Conservation (phyloP, 2,888 invertebrate species). For the Phyllotreta cruciferae region DNA sequence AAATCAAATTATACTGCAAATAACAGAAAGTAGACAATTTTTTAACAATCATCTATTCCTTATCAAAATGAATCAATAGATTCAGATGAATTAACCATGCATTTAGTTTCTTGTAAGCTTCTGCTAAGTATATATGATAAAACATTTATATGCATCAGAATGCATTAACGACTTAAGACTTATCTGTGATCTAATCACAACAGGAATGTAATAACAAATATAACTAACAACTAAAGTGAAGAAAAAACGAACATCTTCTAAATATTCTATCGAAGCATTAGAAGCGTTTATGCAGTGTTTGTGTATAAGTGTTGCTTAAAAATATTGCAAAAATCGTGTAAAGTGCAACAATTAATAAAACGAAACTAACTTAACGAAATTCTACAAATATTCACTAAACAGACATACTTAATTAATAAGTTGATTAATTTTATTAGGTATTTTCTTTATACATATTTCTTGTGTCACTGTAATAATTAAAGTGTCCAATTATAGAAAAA, state of each 20-base stretch:
- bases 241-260: constrained; percentile 20
- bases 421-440: not conserved
- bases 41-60: not conserved
- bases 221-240: constrained; percentile 31
- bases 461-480: not conserved
- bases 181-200: constrained; percentile 49
- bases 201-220: constrained; percentile 51
- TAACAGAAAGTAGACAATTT: not conserved
- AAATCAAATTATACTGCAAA: not conserved
- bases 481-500: too few relatives aligned
- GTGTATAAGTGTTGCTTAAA: constrained; percentile 13
- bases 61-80: too few relatives aligned
- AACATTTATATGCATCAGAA: constrained; percentile 50
- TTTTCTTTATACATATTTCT: not conserved
- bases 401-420: not conserved
- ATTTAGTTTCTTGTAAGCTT: constrained; percentile 17
- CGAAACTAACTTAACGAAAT: not conserved
- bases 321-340: constrained; percentile 14
- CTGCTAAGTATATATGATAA: constrained; percentile 36
- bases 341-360: constrained; percentile 11
- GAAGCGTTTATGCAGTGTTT: constrained; percentile 12
- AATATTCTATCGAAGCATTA: constrained; percentile 23
- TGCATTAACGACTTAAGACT: constrained; percentile 50
- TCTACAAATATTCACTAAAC: constrained; percentile 5
- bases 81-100: too few relatives aligned